Percentiles rank a stretch among this genome's conserved stretches.
Conservation (phyloP, 2,113 vertebrate genomes). For the Taxidea taxus region DNA sequence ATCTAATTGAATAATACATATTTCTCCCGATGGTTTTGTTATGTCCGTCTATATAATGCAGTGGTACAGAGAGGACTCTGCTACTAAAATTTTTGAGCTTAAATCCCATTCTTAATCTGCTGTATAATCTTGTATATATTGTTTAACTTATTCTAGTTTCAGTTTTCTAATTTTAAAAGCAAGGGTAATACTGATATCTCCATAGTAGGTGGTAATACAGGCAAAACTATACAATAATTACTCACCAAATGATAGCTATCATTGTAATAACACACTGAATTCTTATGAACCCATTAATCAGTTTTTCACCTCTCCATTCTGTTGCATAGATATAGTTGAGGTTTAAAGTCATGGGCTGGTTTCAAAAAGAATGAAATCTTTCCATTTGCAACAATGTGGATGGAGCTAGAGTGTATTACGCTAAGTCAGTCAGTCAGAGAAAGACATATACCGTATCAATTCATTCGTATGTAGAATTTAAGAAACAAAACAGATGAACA, state of each 20-base stretch:
- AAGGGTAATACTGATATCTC: background rate
- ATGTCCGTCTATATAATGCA: background rate
- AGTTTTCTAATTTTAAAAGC: constrained; percentile 15
- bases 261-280: background rate
- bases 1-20: background rate
- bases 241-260: background rate
- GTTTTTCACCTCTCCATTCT: background rate
- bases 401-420: background rate
- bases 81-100: background rate
- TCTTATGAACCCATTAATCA: background rate
- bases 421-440: background rate
- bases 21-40: background rate
- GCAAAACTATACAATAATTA: background rate
- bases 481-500: background rate
- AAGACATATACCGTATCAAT: background rate
- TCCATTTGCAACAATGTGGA: background rate
- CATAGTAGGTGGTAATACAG: background rate
- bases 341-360: background rate
- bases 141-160: background rate
- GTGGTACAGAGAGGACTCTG: background rate
- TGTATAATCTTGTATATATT: background rate
- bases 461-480: background rate
- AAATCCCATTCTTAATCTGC: background rate
- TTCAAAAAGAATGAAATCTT: background rate
- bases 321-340: background rate